phyloP scores from a whole-genome alignment of 2,797 vertebrate genomes.

The Lacerta viridis region DNA sequence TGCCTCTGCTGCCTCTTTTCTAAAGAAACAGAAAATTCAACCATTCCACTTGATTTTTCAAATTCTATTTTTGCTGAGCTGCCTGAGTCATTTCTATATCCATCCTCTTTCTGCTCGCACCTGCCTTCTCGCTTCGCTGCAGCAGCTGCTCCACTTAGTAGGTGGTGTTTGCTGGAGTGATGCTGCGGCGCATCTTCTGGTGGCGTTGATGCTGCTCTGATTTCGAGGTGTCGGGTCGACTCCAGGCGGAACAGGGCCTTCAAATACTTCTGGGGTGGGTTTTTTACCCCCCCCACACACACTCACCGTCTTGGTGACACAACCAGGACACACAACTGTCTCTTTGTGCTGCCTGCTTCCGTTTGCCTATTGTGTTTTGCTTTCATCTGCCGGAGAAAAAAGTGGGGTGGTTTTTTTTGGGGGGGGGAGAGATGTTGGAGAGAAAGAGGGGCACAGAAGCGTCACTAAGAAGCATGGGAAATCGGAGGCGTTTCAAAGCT shows the following conservation, averaged over 20 bases:
- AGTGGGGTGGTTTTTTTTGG: too few relatives aligned
- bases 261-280: constrained; percentile 23
- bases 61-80: background rate
- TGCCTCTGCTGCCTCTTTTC: background rate
- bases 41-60: background rate
- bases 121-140: background rate
- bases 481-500: constrained; percentile 48
- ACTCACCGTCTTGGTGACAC: constrained; percentile 12
- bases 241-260: constrained; percentile 7
- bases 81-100: fast-evolving
- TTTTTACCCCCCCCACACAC: background rate
- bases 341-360: background rate
- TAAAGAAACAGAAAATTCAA: too few relatives aligned
- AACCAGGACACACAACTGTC: background rate
- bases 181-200: background rate
- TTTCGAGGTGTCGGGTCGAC: constrained; percentile 2
- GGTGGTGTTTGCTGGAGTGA: background rate
- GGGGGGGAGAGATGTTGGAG: too few relatives aligned
- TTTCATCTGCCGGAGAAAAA: constrained; percentile 39
- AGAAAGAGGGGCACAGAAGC: background rate
- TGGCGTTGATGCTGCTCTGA: background rate
- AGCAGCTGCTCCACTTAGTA: background rate
- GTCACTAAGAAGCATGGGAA: background rate
- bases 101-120: background rate
- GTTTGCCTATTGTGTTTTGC: background rate